These are phyloP conservation scores for Sinodicranocentrus sp. DNA, from an alignment of 2,888 invertebrate genomes.

Conservation along the genomic window DNA sequence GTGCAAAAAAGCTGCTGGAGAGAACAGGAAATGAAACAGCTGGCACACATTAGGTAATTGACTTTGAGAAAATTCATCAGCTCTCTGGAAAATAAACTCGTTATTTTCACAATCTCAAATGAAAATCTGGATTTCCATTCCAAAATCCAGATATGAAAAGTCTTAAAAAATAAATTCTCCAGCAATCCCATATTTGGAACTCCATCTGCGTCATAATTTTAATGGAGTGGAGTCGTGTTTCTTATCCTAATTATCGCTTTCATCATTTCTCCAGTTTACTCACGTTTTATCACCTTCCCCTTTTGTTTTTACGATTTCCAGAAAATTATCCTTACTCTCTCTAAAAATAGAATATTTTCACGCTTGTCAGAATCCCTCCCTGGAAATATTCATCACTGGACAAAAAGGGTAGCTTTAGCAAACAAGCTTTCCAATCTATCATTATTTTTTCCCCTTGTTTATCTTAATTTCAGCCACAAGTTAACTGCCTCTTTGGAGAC, in stretches of 20 bases:
- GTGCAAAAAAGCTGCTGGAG: neutral
- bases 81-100: no score
- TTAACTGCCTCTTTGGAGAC: conserved; percentile 9
- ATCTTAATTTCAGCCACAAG: conserved; percentile 19
- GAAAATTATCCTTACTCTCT: no score
- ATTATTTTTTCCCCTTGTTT: conserved; percentile 19
- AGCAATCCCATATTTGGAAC: no score
- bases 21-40: conserved; percentile 42
- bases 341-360: conserved; percentile 28
- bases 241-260: conserved; percentile 5
- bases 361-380: conserved; percentile 47
- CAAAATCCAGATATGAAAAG: no score
- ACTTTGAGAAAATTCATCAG: no score
- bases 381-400: conserved; percentile 22
- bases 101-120: no score
- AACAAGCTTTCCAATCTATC: conserved; percentile 14
- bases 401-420: neutral
- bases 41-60: no score
- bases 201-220: no score
- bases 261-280: conserved; percentile 4
- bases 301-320: no score
- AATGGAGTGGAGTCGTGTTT: neutral
- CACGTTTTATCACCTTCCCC: neutral
- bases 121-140: no score
- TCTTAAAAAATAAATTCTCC: no score